Base-by-base conservation (phyloP, 2,888 invertebrate species). In the Cerastis rubricosa region DNA sequence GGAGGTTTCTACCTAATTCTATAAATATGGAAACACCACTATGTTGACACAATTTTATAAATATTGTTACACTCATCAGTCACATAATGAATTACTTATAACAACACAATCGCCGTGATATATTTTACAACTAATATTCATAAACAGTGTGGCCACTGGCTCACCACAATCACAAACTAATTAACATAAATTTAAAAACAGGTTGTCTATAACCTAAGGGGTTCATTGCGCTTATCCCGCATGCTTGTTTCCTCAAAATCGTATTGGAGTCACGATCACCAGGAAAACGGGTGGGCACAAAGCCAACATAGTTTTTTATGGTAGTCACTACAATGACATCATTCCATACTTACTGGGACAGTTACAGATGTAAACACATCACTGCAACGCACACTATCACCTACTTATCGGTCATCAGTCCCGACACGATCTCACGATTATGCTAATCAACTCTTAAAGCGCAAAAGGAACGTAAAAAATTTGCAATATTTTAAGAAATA, bases 241-340 rank as follows among this genome's bases (percentile, higher is more conserved):
- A 93, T 95, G 94, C 91, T 91, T 93, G 89, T 93, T 92, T 93
- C 91, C 90, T 88, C 90, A 91, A 94, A 95, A 92, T 91, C 85
- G 89, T 92, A 91, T 93, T 91, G 89, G 86, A 94, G 92, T 94
- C 92, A 91, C 93, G 92, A 93, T 92, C 93, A 93, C 91, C 91
- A 94, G 94, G 95, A 94, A 96, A 96, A 95, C 91, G 94, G 95
- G 94, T 96, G 96, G 96, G 96, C 96, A 96, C 95, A 94, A 94
- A 96, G 96, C 96, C 96, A 96, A 96, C 93, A 93, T 92, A 93
- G 93, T 95, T 96, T 96, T 96, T 95, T 96, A 94, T 93, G 93
- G 94, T 92, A 94, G 93, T 91, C 93, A 90, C 91, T 92, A 93
- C 93, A 95, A 96, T 96, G 96, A 96, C 96, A 96, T 96, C 96